Conservation (phyloP, 1,140 invertebrate species). For the Coenobita brevimanus region DNA sequence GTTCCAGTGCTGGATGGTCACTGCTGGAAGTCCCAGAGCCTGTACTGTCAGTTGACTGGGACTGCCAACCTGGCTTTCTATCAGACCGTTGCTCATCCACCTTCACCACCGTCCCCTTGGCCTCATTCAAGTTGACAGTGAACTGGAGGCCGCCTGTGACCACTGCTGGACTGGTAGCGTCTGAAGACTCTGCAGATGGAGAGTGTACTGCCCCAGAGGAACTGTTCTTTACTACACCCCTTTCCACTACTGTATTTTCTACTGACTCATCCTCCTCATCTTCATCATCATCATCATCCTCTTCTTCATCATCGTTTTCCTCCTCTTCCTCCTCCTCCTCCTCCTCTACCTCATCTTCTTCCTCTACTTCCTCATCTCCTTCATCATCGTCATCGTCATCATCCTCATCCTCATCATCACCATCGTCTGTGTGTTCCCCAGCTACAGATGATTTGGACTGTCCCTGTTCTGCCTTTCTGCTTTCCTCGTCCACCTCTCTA, state of each 20-base stretch:
- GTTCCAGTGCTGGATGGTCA: slow-evolving; percentile 18
- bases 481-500: slow-evolving; percentile 15
- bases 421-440: neutral
- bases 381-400: slow-evolving; percentile 8
- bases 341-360: neutral
- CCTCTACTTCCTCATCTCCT: neutral
- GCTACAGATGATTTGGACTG: neutral
- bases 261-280: slow-evolving; percentile 17
- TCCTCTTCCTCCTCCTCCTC: slow-evolving; percentile 29
- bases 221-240: slow-evolving; percentile 38
- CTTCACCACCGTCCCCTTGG: slow-evolving; percentile 52
- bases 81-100: slow-evolving; percentile 52
- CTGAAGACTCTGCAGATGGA: slow-evolving; percentile 58
- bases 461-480: neutral
- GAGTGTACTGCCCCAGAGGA: slow-evolving; percentile 50
- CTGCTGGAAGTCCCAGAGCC: neutral
- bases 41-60: slow-evolving; percentile 29
- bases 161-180: slow-evolving; percentile 59
- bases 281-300: slow-evolving; percentile 49
- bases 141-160: slow-evolving; percentile 65
- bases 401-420: slow-evolving; percentile 17
- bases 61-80: slow-evolving; percentile 7
- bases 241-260: slow-evolving; percentile 7
- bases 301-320: slow-evolving; percentile 4
- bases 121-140: slow-evolving; percentile 55